These are phyloP conservation scores for Umimayanthus kanabou DNA, from an alignment of 92 coral and sea anemone genomes.

Conservation along the genomic window DNA sequence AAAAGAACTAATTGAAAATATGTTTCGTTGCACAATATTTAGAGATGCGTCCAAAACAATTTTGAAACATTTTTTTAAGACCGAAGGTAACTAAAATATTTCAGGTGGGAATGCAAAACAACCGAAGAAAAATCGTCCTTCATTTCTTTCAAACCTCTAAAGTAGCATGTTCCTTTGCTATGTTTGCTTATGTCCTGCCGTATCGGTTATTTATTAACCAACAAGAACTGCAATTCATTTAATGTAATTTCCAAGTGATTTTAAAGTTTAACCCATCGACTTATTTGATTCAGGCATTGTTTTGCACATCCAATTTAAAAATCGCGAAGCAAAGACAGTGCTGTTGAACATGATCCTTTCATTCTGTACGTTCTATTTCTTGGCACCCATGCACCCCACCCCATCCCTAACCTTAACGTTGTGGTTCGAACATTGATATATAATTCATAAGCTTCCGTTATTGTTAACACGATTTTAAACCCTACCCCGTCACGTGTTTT, in stretches of 20 bases:
- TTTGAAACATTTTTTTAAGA: not conserved
- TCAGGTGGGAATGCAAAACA: not conserved
- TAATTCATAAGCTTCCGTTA: not conserved
- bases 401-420: not conserved
- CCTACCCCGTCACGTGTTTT: not conserved
- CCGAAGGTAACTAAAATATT: not conserved
- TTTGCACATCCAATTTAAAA: not conserved
- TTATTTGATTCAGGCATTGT: too few species aligned
- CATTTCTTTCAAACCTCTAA: not conserved
- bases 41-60: not conserved
- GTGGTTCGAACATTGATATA: not conserved
- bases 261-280: not conserved
- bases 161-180: not conserved
- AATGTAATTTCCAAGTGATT: not conserved
- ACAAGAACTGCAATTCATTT: not conserved
- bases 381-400: not conserved
- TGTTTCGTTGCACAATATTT: not conserved
- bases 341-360: not conserved
- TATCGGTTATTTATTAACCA: not conserved
- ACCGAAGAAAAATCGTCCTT: not conserved
- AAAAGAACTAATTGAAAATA: not conserved
- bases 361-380: too few species aligned
- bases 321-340: not conserved
- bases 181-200: not conserved
- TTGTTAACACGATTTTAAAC: constrained; percentile 4